Evolutionary conservation across 92 coral and sea anemone species (phyloP), one percentile per base, ranked within the genome.

Genomic region (Scolanthus callimorphus): DNA sequence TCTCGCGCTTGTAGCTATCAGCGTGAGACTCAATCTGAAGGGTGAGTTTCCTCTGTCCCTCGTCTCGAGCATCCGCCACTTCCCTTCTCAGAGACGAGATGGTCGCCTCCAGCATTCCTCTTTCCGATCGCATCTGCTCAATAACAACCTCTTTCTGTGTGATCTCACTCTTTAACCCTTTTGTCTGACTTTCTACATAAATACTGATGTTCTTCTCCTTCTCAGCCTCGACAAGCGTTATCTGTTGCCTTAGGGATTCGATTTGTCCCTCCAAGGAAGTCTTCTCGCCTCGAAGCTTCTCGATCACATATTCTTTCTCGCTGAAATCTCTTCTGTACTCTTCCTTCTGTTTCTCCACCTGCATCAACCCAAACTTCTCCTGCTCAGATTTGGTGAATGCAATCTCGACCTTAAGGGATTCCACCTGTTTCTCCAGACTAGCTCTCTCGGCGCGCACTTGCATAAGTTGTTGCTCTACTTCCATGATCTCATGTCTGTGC

Each of bases 261-360:
- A 46, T 46, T 20, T 46, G 52, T 4, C 52, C 52, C 4, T 46
- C 52, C 12, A 19, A 46, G 19, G 52, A 4, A 10, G 23, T 9
- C 52, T 20, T 46, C 22, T 46, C 52, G 4, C 11, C 52, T 46
- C 52, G 52, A 46, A 46, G 52, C 23, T 46, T 11, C 22, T 46
- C 52, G 52, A 46, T 46, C 17, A 46, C 4, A 19, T 46, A 46
- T 46, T 46, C 52, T 21, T 46, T 46, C 52, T 46, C 52, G 8
- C 52, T 9, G 4, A 46, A 4, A 4, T 46, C 52, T 21, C 17
- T 46, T 4, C 52, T 9, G 52, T 9, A 46, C 11, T 21, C 52
- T 46, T 46, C 52, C 23, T 46, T 46, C 17, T 9, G 17, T 4
- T 4, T 46, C 52, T 46, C 52, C 23, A 19, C 23, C 23, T 46